phyloP scores from a whole-genome alignment of 2,113 vertebrate species.

The Tiliqua scincoides region DNA sequence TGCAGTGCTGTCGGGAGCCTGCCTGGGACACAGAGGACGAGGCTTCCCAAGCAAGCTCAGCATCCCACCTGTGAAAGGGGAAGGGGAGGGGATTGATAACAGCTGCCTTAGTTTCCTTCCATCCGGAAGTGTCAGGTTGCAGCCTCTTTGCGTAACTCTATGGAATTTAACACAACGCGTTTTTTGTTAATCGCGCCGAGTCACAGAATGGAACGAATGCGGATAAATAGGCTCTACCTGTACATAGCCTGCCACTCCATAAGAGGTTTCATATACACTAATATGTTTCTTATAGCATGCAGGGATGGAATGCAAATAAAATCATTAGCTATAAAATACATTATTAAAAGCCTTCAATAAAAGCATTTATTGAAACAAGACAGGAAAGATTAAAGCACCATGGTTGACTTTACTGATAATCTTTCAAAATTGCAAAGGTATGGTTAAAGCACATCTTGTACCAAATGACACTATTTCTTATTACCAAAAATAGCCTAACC shows the following conservation, averaged over 20 bases:
- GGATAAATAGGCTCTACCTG: no score
- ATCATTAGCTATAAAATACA: neutral
- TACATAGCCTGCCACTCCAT: neutral
- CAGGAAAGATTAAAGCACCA: neutral
- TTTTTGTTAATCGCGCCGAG: no score
- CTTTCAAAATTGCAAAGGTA: neutral
- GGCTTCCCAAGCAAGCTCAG: no score
- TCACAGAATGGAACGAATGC: no score
- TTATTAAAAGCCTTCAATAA: neutral
- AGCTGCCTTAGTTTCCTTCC: no score
- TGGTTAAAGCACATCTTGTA: neutral
- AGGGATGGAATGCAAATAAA: neutral
- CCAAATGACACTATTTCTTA: neutral
- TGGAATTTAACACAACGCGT: no score
- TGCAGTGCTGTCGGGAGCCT: no score
- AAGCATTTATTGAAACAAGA: neutral
- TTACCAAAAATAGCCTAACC: neutral
- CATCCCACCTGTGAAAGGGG: no score
- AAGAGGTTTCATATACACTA: neutral
- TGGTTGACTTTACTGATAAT: neutral
- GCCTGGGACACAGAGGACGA: no score
- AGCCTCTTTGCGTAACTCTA: no score
- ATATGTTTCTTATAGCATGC: neutral
- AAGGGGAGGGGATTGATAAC: no score
- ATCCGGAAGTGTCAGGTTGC: no score